Base-by-base conservation (phyloP, 2,797 vertebrate species). In the Sorex maritimensis region DNA sequence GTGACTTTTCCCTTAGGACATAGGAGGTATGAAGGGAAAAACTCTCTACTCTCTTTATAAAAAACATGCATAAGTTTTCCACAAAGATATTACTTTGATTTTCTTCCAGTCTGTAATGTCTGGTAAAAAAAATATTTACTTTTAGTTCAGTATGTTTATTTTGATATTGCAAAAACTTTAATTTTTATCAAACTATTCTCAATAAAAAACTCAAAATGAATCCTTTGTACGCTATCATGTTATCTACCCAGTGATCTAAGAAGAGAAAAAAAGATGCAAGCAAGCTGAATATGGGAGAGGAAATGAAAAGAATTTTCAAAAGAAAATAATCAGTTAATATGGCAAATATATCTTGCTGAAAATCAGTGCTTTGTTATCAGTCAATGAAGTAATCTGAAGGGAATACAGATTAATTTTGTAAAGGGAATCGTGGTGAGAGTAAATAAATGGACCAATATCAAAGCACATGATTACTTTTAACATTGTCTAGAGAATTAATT, bases 291-390 rank as follows among this genome's bases (percentile, higher is more conserved):
- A 58, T 67, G 1, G 41, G 73, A 72, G 55, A 91, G 63, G 78
- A 95, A 94, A 96, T 94, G 85, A 94, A 96, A 90, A 84, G 17
- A 41, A 21, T 77, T 78, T 73, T 93, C 63, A 73, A 84, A 94
- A 13, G 58, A 94, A 82, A 91, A 81, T 71, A 49, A 96, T 89
- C 46, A 87, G 88, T 91, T 94, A 90, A 91, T 83, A 78, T 78
- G 21, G 49, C 28, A 91, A 91, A 81, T 81, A 71, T 26, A 86
- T 89, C 69, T 63, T 91, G 38, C n/a, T 78, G 49, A 91, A 96
- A 95, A 86, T 96, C 74, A 91, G 88, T 4, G 15, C 72, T 86
- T 73, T 92, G 69, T 26, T 86, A 78, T 86, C 63, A 91, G 41
- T 69, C 52, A 69, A 41, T 17, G 17, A 87, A 91, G 23, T 67